Base-by-base conservation (phyloP, 2,113 vertebrate genomes). In the Felis chaus region DNA sequence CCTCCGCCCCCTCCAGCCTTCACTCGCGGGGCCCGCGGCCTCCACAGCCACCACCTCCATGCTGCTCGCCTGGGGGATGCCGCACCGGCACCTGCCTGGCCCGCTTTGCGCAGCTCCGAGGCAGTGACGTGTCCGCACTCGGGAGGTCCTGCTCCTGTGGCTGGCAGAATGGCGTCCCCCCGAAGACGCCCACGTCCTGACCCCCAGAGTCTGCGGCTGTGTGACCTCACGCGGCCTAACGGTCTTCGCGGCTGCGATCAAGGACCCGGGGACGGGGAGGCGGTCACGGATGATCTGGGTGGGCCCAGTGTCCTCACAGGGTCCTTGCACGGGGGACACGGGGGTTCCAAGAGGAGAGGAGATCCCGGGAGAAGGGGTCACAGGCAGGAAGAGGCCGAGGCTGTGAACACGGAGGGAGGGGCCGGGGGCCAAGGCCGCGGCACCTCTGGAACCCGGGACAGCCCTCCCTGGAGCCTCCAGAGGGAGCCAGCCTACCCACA, bases 61-160 rank as follows among this genome's bases (percentile, higher is more conserved):
- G 1, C 27, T 9, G 41, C 41, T 7, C 18, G 7, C 7, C 73
- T 0, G 3, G 41, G 74, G 41, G 6, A 14, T 14, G 1, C 7
- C 2, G 16, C 25, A 7, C 25, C 41, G 10, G 74, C 6, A 5
- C 19, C 71, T 74, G 14, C 41, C 27, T 14, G 1, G 39, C 7
- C 3, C 41, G 2, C 14, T 7, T 9, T 14, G 31, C 4, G 5
- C 48, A 33, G 8, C 36, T 5, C 36, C 9, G 0, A 50, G 61
- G 25, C 4, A 1, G 39, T 0, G 21, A 25, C 1, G 0, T 2
- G 11, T 53, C n/a, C 1, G 12, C 5, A 0, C 25, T 0, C 5
- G 25, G 3, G 74, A 5, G 10, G 33, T 14, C 29, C 23, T 76
- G 23, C 57, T 27, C 27, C 45, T 1, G 2, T 25, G 18, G 39